phyloP scores from a whole-genome alignment of 2,797 vertebrate species.

The Phrynocephalus vlangalii region DNA sequence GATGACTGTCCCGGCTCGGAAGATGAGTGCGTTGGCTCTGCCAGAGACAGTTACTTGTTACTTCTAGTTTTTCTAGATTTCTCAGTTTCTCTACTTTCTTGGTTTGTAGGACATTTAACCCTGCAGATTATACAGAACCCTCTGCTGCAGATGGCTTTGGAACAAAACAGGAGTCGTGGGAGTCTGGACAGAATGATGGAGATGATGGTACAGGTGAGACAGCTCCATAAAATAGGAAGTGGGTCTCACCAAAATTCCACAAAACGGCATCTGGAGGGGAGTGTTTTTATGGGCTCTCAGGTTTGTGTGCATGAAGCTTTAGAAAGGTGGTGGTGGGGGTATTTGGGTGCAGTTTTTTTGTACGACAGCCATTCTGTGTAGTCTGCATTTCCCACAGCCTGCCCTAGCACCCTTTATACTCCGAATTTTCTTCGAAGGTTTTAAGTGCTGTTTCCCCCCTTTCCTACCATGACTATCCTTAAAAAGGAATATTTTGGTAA shows the following conservation, averaged over 20 bases:
- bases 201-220: conserved; percentile 89
- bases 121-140: conserved; percentile 90
- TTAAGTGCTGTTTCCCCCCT: not conserved
- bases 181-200: conserved; percentile 84
- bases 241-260: not conserved
- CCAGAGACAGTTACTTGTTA: not conserved
- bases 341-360: not conserved
- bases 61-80: conserved; percentile 48
- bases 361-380: too few relatives aligned
- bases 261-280: too few relatives aligned
- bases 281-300: not conserved
- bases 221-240: not conserved
- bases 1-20: too few relatives aligned
- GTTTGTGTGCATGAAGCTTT: not conserved
- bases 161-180: conserved; percentile 87
- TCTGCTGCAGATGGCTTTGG: conserved; percentile 83
- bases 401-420: not conserved
- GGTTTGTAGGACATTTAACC: conserved; percentile 91
- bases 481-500: not conserved
- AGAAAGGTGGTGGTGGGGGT: not conserved
- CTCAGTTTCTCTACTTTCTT: conserved; percentile 67
- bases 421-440: not conserved
- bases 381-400: not conserved
- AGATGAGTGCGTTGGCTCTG: too few relatives aligned
- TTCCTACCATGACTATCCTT: not conserved